Evolutionary conservation across 2,888 invertebrate genomes (phyloP).

Genomic region (Salpingus planirostris): DNA sequence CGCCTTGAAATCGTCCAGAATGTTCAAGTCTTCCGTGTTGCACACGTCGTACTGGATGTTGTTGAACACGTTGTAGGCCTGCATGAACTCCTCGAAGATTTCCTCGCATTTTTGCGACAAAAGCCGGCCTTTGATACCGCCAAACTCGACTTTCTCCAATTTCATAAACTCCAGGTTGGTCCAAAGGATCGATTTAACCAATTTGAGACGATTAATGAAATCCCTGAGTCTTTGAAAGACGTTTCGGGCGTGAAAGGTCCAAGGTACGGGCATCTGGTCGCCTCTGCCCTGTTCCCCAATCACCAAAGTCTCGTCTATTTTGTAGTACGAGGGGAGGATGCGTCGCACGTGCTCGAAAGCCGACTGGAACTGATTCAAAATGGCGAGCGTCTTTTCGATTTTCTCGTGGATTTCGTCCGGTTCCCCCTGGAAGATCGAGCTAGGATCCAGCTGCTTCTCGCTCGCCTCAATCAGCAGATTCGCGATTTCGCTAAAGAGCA

Average conservation of each 20-base stretch:
- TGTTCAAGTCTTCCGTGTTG: slow-evolving; percentile 57
- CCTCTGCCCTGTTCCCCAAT: no score
- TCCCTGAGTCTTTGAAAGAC: slow-evolving; percentile 60
- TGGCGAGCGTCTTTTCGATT: slow-evolving; percentile 25
- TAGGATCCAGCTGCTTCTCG: slow-evolving; percentile 64
- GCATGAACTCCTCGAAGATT: slow-evolving; percentile 34
- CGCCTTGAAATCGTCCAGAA: slow-evolving; percentile 53
- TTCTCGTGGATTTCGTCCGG: slow-evolving; percentile 37
- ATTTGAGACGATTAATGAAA: slow-evolving; percentile 54
- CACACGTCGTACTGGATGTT: slow-evolving; percentile 67
- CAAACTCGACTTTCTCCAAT: slow-evolving; percentile 62
- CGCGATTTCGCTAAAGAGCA: slow-evolving; percentile 67
- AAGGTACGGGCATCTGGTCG: slow-evolving; percentile 52
- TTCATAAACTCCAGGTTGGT: slow-evolving; percentile 75
- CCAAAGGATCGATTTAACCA: slow-evolving; percentile 62
- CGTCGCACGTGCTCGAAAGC: slow-evolving; percentile 45
- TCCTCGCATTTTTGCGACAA: slow-evolving; percentile 34
- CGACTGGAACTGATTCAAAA: slow-evolving; percentile 29
- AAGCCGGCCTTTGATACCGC: slow-evolving; percentile 36
- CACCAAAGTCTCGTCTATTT: slow-evolving; percentile 15
- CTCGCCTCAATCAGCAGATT: slow-evolving; percentile 74
- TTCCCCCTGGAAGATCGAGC: slow-evolving; percentile 78
- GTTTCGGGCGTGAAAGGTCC: slow-evolving; percentile 66
- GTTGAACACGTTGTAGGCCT: slow-evolving; percentile 38
- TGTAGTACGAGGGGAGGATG: slow-evolving; percentile 35